Percentiles rank a stretch among this genome's conserved stretches.
These are phyloP conservation scores for Gavia stellata DNA, from an alignment of 2,113 vertebrate species.

Conservation along the genomic window DNA sequence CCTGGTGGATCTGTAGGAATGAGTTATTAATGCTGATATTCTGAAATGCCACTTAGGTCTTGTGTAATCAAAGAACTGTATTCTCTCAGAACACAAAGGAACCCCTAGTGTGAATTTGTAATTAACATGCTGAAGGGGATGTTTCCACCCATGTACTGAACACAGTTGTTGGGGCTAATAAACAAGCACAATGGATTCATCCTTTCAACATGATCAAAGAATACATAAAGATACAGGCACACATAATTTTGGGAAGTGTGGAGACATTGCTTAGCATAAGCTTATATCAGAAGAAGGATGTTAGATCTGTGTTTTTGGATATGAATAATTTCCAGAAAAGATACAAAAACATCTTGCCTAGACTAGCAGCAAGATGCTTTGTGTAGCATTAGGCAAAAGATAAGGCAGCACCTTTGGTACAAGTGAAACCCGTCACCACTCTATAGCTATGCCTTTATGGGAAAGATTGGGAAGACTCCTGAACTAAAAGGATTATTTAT, in stretches of 20 bases:
- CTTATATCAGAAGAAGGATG: slow-evolving; percentile 46
- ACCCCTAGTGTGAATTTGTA: slow-evolving; percentile 57
- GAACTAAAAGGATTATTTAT: not conserved
- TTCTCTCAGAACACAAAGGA: slow-evolving; percentile 70
- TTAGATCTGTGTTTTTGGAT: not conserved
- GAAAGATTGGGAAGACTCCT: not conserved
- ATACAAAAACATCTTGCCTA: not conserved
- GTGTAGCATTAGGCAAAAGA: not conserved
- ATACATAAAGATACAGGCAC: slow-evolving; percentile 48
- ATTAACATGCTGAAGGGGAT: slow-evolving; percentile 58
- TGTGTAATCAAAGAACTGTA: slow-evolving; percentile 67
- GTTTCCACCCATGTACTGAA: slow-evolving; percentile 49
- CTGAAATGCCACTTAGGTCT: slow-evolving; percentile 65
- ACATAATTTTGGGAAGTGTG: slow-evolving; percentile 30
- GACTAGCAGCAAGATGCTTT: not conserved
- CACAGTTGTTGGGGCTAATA: slow-evolving; percentile 51
- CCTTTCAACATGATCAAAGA: slow-evolving; percentile 64
- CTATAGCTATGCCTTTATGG: not conserved
- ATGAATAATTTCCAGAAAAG: slow-evolving; percentile 42
- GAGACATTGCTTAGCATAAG: slow-evolving; percentile 55
- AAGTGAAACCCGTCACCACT: not conserved
- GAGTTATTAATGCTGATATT: slow-evolving; percentile 68
- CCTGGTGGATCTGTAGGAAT: slow-evolving; percentile 62
- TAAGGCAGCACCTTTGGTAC: not conserved
- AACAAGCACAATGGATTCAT: slow-evolving; percentile 55